phyloP scores from a whole-genome alignment of 2,888 invertebrate genomes.

The Molorchus minor region DNA sequence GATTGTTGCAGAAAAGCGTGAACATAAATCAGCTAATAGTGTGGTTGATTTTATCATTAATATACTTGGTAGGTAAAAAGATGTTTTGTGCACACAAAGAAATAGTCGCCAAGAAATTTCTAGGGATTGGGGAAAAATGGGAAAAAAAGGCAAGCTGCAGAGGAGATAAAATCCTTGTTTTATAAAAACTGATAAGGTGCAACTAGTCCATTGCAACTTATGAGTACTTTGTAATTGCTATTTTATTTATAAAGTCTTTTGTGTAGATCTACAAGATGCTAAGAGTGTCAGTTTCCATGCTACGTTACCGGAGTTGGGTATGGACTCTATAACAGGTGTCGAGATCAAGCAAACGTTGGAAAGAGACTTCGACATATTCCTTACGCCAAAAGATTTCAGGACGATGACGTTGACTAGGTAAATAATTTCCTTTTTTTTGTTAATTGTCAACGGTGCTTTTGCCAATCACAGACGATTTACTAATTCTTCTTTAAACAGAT shows the following conservation, averaged over 20 bases:
- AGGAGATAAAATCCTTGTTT: too few relatives aligned
- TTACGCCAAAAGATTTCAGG: slow-evolving; percentile 87
- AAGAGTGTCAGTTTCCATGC: slow-evolving; percentile 76
- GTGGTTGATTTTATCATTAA: slow-evolving; percentile 74
- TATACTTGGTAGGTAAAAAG: slow-evolving; percentile 67
- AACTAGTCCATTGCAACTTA: too few relatives aligned
- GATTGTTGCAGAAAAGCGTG: slow-evolving; percentile 89
- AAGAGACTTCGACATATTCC: slow-evolving; percentile 84
- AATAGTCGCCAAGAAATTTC: too few relatives aligned
- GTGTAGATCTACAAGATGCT: slow-evolving; percentile 61
- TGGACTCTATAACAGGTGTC: slow-evolving; percentile 97
- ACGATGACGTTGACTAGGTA: slow-evolving; percentile 78
- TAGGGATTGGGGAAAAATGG: too few relatives aligned
- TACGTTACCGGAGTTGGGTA: slow-evolving; percentile 87
- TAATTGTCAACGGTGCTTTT: too few relatives aligned
- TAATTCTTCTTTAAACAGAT: too few relatives aligned
- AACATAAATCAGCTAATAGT: slow-evolving; percentile 69
- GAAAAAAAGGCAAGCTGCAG: too few relatives aligned
- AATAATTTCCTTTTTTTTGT: too few relatives aligned
- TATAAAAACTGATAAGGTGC: not conserved
- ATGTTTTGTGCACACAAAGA: too few relatives aligned
- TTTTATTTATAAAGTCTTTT: not conserved
- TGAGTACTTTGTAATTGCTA: not conserved
- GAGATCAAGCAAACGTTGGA: slow-evolving; percentile 94
- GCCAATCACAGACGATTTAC: too few relatives aligned